Base-by-base conservation (phyloP, 2,888 invertebrate species). In the Plagiodera versicolora region DNA sequence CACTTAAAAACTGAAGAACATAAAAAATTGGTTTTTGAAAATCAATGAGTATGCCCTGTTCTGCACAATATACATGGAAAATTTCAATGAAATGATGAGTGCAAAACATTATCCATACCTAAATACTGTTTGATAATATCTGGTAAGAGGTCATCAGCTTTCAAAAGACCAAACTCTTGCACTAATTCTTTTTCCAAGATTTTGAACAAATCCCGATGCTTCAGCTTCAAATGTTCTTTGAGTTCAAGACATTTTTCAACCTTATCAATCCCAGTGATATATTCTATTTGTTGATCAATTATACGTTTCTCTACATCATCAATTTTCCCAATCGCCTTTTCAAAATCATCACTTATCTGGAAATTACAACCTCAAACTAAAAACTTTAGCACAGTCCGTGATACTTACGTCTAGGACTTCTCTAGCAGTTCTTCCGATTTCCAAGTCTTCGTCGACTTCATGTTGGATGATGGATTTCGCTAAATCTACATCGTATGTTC, bases 91-190 rank as follows among this genome's bases (percentile, higher is more conserved):
- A 24, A 24, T 24, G 6, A 6, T 24, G 4, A 32, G 11, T 32
- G 4, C 8, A 2, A 9, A 5, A n/a, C 9, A 16, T 19, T 8
- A 1, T 17, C 18, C 44, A 56, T 69, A 79, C 78, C 75, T 67
- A 77, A 67, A 52, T 69, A 71, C 61, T 69, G 70, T 61, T 72
- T 72, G 3, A 74, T 61, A 17, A 57, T 58, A 30, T 69, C 69
- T 1, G 77, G 77, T 28, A 76, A 68, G 14, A 80, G 61, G 64
- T 78, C 75, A 9, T 59, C 60, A 11, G 71, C 69, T 61, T 75
- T 67, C 17, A 80, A 61, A 2, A 80, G 67, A 17, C 71, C 70
- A 63, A 73, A 77, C 53, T 73, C 72, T 11, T 71, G 51, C 2
- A 67, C 60, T 4, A 69, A 63, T 5, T 58, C 32, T 6, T 59